A percentile compares a stretch with the other conserved stretches of the same genome.
Evolutionary conservation across 2,797 vertebrate genomes (phyloP).

Genomic region (Pygocentrus nattereri): DNA sequence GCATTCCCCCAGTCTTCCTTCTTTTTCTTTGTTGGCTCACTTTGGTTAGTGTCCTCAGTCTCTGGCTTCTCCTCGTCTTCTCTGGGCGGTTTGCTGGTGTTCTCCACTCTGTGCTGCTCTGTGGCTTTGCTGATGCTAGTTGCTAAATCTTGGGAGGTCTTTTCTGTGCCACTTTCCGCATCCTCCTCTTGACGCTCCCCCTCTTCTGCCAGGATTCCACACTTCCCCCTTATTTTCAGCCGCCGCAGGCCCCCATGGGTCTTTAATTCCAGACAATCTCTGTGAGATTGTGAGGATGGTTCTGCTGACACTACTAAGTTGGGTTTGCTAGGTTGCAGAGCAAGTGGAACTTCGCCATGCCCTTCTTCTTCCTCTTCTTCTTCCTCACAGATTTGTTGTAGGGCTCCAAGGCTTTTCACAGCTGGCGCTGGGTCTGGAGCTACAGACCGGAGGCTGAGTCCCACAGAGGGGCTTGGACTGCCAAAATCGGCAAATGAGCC

Average conservation of each 20-base stretch:
- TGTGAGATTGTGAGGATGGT: constrained; percentile 3
- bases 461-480: constrained; percentile 62
- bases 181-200: constrained; percentile 37
- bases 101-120: constrained; percentile 45
- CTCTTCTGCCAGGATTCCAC: constrained; percentile 30
- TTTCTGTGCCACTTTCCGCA: constrained; percentile 37
- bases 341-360: constrained; percentile 30
- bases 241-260: background rate
- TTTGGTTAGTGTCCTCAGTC: constrained; percentile 7
- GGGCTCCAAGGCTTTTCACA: constrained; percentile 77
- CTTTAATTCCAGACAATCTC: constrained; percentile 18
- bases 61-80: constrained; percentile 9
- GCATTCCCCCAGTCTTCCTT: background rate
- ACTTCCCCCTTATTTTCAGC: background rate
- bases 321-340: background rate
- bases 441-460: constrained; percentile 71
- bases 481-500: constrained; percentile 64
- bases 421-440: constrained; percentile 73
- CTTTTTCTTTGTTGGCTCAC: constrained; percentile 34
- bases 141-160: constrained; percentile 3
- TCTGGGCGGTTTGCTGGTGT: background rate
- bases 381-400: constrained; percentile 86
- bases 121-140: background rate
- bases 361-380: constrained; percentile 78
- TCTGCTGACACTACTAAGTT: background rate